Conservation (phyloP, 2,797 vertebrate species). For the Chelonia mydas region DNA sequence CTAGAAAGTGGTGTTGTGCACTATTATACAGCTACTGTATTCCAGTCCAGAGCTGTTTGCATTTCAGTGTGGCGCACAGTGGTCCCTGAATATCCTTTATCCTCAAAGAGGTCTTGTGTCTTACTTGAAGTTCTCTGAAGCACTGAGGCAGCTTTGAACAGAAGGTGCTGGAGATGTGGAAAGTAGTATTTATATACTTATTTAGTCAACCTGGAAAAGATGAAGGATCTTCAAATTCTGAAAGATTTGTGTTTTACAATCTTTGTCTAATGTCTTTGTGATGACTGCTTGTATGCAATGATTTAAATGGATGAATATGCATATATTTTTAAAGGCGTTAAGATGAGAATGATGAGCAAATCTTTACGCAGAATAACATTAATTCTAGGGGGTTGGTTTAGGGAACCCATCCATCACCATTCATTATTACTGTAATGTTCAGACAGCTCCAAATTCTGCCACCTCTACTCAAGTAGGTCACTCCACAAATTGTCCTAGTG, state of each 20-base stretch:
- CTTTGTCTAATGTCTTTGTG: neutral
- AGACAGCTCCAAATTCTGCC: neutral
- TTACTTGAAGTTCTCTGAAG: neutral
- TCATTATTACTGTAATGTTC: neutral
- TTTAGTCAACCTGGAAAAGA: neutral
- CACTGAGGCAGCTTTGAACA: too few relatives aligned
- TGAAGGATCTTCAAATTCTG: neutral
- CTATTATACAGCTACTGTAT: rapidly evolving
- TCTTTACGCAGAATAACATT: neutral
- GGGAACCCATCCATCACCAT: neutral
- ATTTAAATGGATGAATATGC: neutral
- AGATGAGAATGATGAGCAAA: neutral
- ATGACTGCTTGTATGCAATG: neutral
- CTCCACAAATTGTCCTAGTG: neutral
- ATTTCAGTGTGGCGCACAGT: neutral
- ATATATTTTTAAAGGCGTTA: neutral
- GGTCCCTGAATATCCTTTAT: neutral
- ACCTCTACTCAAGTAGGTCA: neutral
- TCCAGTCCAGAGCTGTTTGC: rapidly evolving
- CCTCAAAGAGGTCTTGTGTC: neutral
- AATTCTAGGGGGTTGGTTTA: neutral
- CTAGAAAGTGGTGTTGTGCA: neutral
- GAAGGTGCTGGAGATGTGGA: neutral
- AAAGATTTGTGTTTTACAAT: neutral
- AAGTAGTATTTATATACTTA: neutral